phyloP scores from a whole-genome alignment of 2,888 invertebrate species.

The Rotaria macrura region DNA sequence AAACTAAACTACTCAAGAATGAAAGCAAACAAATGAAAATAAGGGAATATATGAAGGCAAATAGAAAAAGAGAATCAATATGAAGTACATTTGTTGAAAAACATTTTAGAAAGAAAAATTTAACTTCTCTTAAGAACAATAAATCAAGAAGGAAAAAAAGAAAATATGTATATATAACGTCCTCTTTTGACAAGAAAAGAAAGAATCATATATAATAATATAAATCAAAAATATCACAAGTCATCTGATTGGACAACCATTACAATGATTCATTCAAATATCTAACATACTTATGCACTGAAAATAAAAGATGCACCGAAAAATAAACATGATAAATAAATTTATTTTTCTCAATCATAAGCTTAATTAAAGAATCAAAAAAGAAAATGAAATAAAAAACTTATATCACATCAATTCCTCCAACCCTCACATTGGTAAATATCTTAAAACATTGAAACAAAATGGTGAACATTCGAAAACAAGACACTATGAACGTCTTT shows the following conservation, averaged over 20 bases:
- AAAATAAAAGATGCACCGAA: no score
- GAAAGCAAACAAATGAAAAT: background rate
- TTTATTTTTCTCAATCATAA: no score
- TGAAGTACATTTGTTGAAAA: background rate
- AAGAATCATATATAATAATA: slow-evolving; percentile 7
- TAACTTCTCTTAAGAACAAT: background rate
- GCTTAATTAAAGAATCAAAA: no score
- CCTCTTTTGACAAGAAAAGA: slow-evolving; percentile 15
- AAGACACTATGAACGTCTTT: no score
- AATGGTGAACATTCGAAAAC: no score
- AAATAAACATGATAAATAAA: no score
- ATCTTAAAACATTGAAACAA: no score
- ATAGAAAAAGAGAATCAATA: background rate
- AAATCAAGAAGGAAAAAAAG: background rate
- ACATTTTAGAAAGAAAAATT: background rate
- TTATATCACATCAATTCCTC: no score
- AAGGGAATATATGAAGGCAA: background rate
- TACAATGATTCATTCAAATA: background rate
- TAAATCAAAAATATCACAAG: background rate
- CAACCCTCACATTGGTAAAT: no score
- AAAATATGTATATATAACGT: background rate
- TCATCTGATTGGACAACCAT: background rate
- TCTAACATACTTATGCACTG: background rate
- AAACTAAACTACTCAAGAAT: background rate
- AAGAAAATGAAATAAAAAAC: no score